Base-by-base conservation (phyloP, 53 echinoderm and acorn worm species). In the Holothuria scabra region DNA sequence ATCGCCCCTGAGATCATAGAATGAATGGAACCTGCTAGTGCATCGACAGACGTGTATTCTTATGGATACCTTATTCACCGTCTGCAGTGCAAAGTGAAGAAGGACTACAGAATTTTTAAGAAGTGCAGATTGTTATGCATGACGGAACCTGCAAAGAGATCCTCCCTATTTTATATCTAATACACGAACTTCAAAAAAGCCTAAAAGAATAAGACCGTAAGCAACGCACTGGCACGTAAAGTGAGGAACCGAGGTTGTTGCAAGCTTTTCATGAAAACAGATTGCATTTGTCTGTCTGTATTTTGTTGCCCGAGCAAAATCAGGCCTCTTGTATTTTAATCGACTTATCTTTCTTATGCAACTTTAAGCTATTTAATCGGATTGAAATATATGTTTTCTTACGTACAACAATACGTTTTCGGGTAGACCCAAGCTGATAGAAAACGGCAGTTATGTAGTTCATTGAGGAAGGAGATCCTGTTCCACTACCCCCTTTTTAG, bases 131-230 rank as follows among this genome's bases (percentile, higher is more conserved):
- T n/a, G 24, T 64, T 64, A 64, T 64, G 22, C 64, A 64, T 64
- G 64, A 26, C 23, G 64, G 64, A 64, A 64, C 23, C 64, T 64
- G 64, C 64, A 64, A 64, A 64, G 64, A 64, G 64, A n/a, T 64
- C 64, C 8, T 64, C 64, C 64, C 23, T n/a, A 64, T 64, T 64
- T 64, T 64, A 64, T 64, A 64, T 64, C n/a, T n/a, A 5, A 21
- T 64, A 64, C 64, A 64, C 23, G 64, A 64, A 64, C 64, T 64
- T 64, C 0, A 22, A 64, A 64, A 64, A 18, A 64, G 24, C 64
- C 30, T 64, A 12, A 64, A 64, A n/a, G 64, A 64, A 64, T 64
- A 2, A 64, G 64, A 64, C 23, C 8, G 26, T n/a, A 28, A 28
- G 7, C 28, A 28, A 28, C n/a, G 4, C 61, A 23, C 7, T 12